phyloP scores from a whole-genome alignment of 2,113 vertebrate species.

The Phaethornis superciliosus region DNA sequence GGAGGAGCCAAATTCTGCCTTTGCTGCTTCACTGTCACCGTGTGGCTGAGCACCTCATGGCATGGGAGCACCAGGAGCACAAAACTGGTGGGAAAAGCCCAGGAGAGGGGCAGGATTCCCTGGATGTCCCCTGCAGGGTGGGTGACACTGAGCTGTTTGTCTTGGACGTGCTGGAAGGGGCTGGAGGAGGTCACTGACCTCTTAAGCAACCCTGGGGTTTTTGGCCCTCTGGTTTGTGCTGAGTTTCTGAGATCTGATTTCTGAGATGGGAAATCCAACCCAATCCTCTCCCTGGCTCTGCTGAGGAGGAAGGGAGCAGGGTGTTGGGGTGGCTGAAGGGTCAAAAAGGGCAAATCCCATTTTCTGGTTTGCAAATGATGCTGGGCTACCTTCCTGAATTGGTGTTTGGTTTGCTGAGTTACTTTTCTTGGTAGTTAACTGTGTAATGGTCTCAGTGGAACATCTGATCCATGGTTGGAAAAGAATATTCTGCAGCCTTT shows the following conservation, averaged over 20 bases:
- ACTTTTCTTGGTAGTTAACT: conserved; percentile 40
- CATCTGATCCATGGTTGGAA: conserved; percentile 41
- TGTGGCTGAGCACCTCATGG: background rate
- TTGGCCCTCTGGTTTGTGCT: rapidly evolving
- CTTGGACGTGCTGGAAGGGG: background rate
- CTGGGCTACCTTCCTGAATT: background rate
- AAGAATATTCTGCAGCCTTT: conserved; percentile 35
- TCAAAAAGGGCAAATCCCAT: background rate
- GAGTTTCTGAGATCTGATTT: background rate
- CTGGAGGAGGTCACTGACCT: background rate
- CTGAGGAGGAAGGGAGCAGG: background rate
- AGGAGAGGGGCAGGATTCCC: background rate
- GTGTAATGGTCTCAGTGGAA: conserved; percentile 39
- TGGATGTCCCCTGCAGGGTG: background rate
- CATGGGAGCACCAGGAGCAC: rapidly evolving
- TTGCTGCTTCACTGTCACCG: background rate
- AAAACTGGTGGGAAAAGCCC: background rate
- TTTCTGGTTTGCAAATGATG: background rate
- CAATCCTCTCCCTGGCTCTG: background rate
- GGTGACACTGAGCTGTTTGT: background rate
- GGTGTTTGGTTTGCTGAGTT: conserved; percentile 28
- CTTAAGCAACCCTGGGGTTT: background rate
- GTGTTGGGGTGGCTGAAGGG: background rate
- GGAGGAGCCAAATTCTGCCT: background rate
- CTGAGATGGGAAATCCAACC: background rate